Evolutionary conservation across 2,797 vertebrate species (phyloP), one percentile per base, ranked within the genome.

Genomic region (Sebastes taczanowskii): DNA sequence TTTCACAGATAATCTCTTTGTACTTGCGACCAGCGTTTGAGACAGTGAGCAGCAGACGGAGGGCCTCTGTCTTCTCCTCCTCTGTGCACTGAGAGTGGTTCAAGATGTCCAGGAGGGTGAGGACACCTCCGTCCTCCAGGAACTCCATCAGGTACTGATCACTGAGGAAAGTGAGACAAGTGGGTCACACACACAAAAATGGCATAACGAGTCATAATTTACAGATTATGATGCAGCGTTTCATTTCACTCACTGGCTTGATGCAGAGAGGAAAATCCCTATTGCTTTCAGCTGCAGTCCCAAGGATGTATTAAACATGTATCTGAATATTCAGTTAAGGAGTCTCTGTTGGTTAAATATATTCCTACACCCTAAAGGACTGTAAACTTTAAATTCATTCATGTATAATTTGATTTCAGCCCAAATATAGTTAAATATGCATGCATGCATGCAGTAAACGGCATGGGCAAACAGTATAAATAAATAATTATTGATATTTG

Each of bases 1-100:
- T 96, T 93, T 97, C 95, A 91, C 97, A 97, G 83, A 98, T 95
- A 55, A 97, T 87, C 90, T 98, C 97, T 90, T 97, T 97, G 87
- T 95, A 96, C 63, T 95, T 97, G 85, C 93, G 94, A 46, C 97
- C 97, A 6, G 90, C 53, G 0, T 92, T 91, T 59, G 96, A 92
- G 8, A 97, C 6, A 1, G 90, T 89, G 77, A 96, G 93, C 71
- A 98, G 95, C 46, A 98, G 94, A 62, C 74, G 91, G 73, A 98
- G 77, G 32, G 95, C 94, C 80, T 96, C 94, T 3, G 77, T 91
- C 90, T 97, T 97, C 73, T 96, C 90, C 35, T 95, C 93, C 7
- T 97, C 96, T 74, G 89, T 95, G 75, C 88, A 88, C 59, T 93
- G 92, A 52, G 90, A 89, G 84, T 96, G 89, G 22, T 90, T 92